phyloP scores from a whole-genome alignment of 2,113 vertebrate species.

The Phasianus colchicus region DNA sequence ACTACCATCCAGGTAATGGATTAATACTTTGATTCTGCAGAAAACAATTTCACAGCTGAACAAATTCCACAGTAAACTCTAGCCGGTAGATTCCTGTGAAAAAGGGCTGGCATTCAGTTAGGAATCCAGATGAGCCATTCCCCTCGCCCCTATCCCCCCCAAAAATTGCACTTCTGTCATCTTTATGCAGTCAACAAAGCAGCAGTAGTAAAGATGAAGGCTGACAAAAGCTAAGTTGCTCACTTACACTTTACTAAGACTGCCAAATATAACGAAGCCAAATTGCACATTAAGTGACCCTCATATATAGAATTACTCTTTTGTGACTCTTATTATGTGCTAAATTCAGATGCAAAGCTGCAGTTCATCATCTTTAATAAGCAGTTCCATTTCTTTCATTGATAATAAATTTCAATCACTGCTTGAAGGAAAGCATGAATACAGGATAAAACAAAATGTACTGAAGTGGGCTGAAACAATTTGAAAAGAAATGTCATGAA shows the following conservation, averaged over 20 bases:
- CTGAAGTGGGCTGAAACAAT: not conserved
- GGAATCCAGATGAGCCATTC: not conserved
- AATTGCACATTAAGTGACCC: not conserved
- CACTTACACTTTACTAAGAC: not conserved
- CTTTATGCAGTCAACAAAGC: not conserved
- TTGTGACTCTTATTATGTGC: not conserved
- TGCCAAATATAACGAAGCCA: not conserved
- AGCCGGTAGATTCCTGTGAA: not conserved
- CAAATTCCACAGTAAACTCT: not conserved
- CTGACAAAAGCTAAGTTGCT: not conserved
- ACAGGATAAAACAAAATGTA: not conserved
- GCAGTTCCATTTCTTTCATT: not conserved
- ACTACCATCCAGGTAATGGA: not conserved
- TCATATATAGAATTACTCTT: not conserved
- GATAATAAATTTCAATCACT: not conserved
- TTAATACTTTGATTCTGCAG: not conserved
- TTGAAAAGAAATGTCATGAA: not conserved
- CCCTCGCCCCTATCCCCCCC: not conserved
- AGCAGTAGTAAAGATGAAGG: not conserved
- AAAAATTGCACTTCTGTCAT: not conserved
- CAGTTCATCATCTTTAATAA: not conserved
- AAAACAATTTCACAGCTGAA: not conserved
- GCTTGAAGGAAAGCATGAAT: rapidly evolving
- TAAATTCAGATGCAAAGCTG: not conserved
- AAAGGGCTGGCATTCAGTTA: not conserved